Base-by-base conservation (phyloP, 2,888 invertebrate genomes). In the Parascotia fuliginaria region DNA sequence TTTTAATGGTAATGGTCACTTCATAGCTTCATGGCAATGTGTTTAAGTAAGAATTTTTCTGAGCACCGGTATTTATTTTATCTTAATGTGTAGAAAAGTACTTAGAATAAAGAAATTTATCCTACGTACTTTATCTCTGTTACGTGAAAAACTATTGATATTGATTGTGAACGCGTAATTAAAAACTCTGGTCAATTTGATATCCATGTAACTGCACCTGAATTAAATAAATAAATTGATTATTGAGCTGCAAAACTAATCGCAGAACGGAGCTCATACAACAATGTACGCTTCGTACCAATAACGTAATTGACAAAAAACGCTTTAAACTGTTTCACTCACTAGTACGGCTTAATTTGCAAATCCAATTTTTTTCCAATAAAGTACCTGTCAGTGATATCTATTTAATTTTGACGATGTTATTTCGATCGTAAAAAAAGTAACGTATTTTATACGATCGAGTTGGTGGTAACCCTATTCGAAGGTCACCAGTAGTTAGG, bases 401-500 rank as follows among this genome's bases (percentile, higher is more conserved):
- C 72, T 77, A 76, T 75, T 77, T 75, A 73, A 75, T 78, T 75
- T 77, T 70, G 70, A 74, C 73, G 69, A 65, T 60, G 63, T 63
- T 70, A 70, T 75, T 74, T 69, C 9, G 44, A 70, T 62, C 49
- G 52, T 47, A 44, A 51, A 29, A 52, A 43, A 36, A 19, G 14
- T 16, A 13, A 31, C 28, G 4, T 37, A 34, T 24, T 40, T 33
- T 33, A n/a, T 22, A 19, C 13, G 7, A 16, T 31, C 29, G 9
- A 22, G 5, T 13, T 28, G 46, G 51, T 70, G 86, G 51, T 79
- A 85, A 78, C 83, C 61, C 70, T 52, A 36, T 38, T 14, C 57
- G 73, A 81, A 84, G 85, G 83, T 85, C 80, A 81, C 63, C 63
- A 74, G 79, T 86, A 87, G 85, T 87, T 84, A 85, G 81, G 77